A percentile compares a stretch with the other conserved stretches of the same genome.
phyloP scores from a whole-genome alignment of 2,888 invertebrate genomes.

The Rhodophaea formosa region DNA sequence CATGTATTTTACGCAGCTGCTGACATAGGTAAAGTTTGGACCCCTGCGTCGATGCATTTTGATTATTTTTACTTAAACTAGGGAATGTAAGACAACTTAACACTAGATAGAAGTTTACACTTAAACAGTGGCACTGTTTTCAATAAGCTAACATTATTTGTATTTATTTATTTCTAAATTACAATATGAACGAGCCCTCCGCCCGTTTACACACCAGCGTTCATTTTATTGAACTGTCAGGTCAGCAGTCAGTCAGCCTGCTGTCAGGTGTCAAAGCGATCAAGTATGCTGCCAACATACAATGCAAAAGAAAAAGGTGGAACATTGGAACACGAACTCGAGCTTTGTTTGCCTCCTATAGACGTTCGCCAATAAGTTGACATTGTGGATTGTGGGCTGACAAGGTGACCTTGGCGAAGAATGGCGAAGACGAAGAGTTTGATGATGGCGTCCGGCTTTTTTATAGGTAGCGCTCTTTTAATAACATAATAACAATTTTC shows the following conservation, averaged over 20 bases:
- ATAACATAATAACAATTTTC: no score
- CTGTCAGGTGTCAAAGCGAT: neutral
- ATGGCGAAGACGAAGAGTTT: no score
- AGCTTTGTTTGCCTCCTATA: no score
- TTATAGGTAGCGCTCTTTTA: no score
- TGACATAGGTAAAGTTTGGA: constrained; percentile 90
- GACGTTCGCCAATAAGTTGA: no score
- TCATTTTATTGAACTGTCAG: constrained; percentile 8
- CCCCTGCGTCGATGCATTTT: constrained; percentile 83
- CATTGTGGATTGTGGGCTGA: no score
- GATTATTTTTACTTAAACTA: constrained; percentile 31
- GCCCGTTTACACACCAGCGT: constrained; percentile 2
- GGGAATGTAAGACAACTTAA: neutral
- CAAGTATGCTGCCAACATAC: no score
- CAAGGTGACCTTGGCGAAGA: no score
- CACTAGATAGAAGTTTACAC: neutral
- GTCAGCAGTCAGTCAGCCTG: neutral
- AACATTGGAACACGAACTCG: no score
- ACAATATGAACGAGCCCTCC: neutral
- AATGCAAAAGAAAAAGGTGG: no score
- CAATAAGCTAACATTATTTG: neutral
- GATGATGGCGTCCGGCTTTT: no score
- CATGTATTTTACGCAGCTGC: constrained; percentile 93
- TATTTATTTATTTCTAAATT: neutral
- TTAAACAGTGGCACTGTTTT: neutral